These are phyloP conservation scores for Heliconius eleuchia DNA, from an alignment of 1,140 invertebrate genomes.

Conservation along the genomic window DNA sequence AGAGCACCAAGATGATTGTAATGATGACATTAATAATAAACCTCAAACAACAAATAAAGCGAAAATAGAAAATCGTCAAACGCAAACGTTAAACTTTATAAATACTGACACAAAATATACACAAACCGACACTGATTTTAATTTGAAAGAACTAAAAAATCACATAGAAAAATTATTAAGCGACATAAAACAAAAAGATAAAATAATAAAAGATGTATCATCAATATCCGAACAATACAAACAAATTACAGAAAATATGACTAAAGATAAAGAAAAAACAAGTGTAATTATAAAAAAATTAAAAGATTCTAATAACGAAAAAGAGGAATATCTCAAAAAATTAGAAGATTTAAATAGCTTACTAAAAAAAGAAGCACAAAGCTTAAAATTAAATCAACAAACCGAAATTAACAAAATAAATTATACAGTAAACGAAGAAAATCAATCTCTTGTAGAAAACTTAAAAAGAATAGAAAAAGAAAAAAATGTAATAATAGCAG, in stretches of 20 bases:
- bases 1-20: not conserved
- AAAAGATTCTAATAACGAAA: conserved; percentile 50
- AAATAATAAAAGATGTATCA: conserved; percentile 39
- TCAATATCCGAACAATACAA: conserved; percentile 7
- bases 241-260: not conserved
- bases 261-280: conserved; percentile 49
- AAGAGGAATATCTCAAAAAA: conserved; percentile 51
- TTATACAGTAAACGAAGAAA: conserved; percentile 51
- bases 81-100: conserved; percentile 48
- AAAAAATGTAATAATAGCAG: conserved; percentile 62
- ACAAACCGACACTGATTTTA: conserved; percentile 58
- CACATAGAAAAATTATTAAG: conserved; percentile 45
- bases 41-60: conserved; percentile 23
- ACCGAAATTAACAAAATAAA: conserved; percentile 45
- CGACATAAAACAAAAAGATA: conserved; percentile 46
- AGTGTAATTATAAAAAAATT: conserved; percentile 52
- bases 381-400: conserved; percentile 47
- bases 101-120: conserved; percentile 41
- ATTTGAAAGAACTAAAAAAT: conserved; percentile 40
- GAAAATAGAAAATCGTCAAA: conserved; percentile 28
- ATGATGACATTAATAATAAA: not conserved
- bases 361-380: conserved; percentile 53
- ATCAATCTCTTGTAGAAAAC: conserved; percentile 54
- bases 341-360: conserved; percentile 48
- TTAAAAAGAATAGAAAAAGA: conserved; percentile 71